Base-by-base conservation (phyloP, 1,140 invertebrate species). In the Drosophila melanica region DNA sequence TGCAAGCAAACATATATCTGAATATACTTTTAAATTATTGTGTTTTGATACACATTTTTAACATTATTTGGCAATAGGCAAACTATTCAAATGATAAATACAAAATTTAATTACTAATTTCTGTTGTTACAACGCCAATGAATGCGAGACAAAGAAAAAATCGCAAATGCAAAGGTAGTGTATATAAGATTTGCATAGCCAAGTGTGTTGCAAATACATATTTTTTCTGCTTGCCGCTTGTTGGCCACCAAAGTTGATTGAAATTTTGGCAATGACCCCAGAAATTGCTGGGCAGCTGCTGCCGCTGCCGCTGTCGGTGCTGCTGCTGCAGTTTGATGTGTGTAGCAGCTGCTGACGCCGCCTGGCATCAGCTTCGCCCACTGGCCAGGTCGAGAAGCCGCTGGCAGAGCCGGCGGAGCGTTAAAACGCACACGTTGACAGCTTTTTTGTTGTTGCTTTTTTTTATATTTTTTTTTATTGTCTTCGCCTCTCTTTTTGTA, bases 401-500 rank as follows among this genome's bases (percentile, higher is more conserved):
- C 5, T 27, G 35, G 33, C 33, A 23, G 10, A 67, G 67, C 47
- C 70, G 70, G 10, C 81, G 78, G 59, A 86, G 84, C 82, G 82
- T 89, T 86, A 89, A 86, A 89, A 82, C 73, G 79, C 84, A 79
- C 76, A 86, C 84, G 82, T 89, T 86, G 82, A 86, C 84, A 86
- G 82, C 69, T 85, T 85, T 81, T 76, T 68, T 12, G 54, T 41
- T 20, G 11, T 41, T 51, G 20, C 35, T 37, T n/a, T 44, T 16
- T 33, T 47, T 45, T 47, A 33, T 37, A 10, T 44, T 16, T 33
- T 47, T 45, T 47, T 27, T 55, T 18, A 11, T 8, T 33, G 63
- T 39, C 50, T n/a, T 51, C 2, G 27, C 27, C 27, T 27, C 12
- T 11, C 5, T 10, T 62, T 64, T 66, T 75, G 76, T 60, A 41